Evolutionary conservation across 1,140 invertebrate species (phyloP).

Genomic region (Aphis gossypii): DNA sequence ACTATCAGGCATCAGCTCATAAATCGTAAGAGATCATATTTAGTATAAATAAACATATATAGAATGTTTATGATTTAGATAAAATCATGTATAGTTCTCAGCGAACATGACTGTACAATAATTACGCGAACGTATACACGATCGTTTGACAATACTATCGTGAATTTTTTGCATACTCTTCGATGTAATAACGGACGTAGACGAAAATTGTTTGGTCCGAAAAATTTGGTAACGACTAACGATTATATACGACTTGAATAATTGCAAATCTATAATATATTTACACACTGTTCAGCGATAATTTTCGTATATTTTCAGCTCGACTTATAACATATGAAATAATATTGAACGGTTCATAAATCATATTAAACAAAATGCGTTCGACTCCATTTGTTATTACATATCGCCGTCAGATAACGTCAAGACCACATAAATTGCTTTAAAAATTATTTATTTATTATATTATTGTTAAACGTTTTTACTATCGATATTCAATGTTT

Average conservation of each 20-base stretch:
- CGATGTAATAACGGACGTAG: neutral
- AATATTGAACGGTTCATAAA: neutral
- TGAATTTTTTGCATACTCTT: neutral
- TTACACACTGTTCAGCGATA: neutral
- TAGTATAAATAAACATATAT: neutral
- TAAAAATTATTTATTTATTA: neutral
- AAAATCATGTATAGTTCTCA: neutral
- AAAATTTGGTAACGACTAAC: neutral
- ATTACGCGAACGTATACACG: neutral
- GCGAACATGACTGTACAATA: neutral
- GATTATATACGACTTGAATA: neutral
- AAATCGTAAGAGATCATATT: neutral
- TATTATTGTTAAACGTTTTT: too few species aligned
- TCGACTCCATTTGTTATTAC: neutral
- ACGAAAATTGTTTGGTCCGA: neutral
- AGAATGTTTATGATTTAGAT: neutral
- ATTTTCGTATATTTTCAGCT: neutral
- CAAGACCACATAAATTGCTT: neutral
- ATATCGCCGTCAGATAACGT: neutral
- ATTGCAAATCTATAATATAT: neutral
- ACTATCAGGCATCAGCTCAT: neutral
- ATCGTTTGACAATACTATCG: too few species aligned
- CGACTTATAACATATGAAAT: neutral
- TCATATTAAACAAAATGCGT: neutral
- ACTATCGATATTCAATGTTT: neutral